phyloP scores from a whole-genome alignment of 2,888 invertebrate species.

The Nephrotoma appendiculata region DNA sequence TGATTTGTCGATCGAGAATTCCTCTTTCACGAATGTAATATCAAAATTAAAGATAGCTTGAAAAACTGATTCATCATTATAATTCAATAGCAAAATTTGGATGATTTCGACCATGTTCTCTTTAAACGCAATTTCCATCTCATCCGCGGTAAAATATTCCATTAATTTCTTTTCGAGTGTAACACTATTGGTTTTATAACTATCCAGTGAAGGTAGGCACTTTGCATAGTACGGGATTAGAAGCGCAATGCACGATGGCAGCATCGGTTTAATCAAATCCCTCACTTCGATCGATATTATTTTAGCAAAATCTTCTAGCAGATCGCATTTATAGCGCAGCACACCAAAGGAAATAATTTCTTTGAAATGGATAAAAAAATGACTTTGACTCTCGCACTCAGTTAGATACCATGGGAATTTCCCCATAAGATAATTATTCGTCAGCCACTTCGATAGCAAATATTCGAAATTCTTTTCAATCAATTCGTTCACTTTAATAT shows the following conservation, averaged over 20 bases:
- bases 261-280: background rate
- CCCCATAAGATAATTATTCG: background rate
- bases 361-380: conserved; percentile 7
- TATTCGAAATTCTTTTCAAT: conserved; percentile 2
- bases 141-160: background rate
- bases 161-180: conserved; percentile 3
- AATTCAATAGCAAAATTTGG: conserved; percentile 4
- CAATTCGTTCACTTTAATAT: conserved; percentile 1
- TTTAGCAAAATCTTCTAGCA: conserved; percentile 4
- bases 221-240: conserved; percentile 1
- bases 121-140: background rate
- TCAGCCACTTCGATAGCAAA: conserved; percentile 7
- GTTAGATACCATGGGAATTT: conserved; percentile 10
- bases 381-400: background rate
- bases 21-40: conserved; percentile 2
- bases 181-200: background rate
- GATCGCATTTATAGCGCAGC: background rate
- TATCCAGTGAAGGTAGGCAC: background rate
- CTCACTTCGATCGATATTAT: background rate
- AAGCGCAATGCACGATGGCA: conserved; percentile 4
- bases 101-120: conserved; percentile 6
- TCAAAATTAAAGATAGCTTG: conserved; percentile 5
- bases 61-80: conserved; percentile 9
- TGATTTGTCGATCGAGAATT: background rate
- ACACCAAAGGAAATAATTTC: conserved; percentile 4